Conservation (phyloP, 2,113 vertebrate species). For the Junco hyemalis region DNA sequence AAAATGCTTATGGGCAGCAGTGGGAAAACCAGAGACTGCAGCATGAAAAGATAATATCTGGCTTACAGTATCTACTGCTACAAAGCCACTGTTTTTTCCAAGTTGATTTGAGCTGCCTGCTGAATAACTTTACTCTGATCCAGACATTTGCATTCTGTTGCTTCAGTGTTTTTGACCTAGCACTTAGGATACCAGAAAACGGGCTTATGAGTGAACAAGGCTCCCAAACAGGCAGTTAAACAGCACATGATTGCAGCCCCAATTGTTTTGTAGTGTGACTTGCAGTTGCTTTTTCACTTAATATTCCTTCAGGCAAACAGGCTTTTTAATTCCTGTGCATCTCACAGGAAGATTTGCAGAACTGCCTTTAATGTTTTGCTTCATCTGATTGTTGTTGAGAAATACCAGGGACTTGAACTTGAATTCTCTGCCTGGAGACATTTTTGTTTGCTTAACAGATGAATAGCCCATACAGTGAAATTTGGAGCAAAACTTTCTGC, state of each 20-base stretch:
- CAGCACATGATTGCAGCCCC: not conserved
- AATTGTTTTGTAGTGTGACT: slow-evolving; percentile 18
- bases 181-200: not conserved
- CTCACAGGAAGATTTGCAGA: slow-evolving; percentile 12
- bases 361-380: slow-evolving; percentile 27
- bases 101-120: not conserved
- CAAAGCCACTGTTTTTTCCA: slow-evolving; percentile 3
- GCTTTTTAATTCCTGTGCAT: slow-evolving; percentile 1
- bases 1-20: not conserved
- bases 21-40: not conserved
- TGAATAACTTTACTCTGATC: slow-evolving; percentile 20
- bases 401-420: slow-evolving; percentile 35
- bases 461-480: not conserved
- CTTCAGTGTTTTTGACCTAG: slow-evolving; percentile 30
- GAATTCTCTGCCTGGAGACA: slow-evolving; percentile 8
- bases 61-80: not conserved
- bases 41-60: not conserved
- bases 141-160: slow-evolving; percentile 21
- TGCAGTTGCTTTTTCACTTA: slow-evolving; percentile 31
- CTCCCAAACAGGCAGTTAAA: slow-evolving; percentile 31
- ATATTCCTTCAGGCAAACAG: slow-evolving; percentile 32
- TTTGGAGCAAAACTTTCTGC: slow-evolving; percentile 19
- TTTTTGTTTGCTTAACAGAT: slow-evolving; percentile 29
- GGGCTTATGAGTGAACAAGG: slow-evolving; percentile 21
- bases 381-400: slow-evolving; percentile 15